Conservation (phyloP, 2,888 invertebrate genomes). For the Idaea aversata region DNA sequence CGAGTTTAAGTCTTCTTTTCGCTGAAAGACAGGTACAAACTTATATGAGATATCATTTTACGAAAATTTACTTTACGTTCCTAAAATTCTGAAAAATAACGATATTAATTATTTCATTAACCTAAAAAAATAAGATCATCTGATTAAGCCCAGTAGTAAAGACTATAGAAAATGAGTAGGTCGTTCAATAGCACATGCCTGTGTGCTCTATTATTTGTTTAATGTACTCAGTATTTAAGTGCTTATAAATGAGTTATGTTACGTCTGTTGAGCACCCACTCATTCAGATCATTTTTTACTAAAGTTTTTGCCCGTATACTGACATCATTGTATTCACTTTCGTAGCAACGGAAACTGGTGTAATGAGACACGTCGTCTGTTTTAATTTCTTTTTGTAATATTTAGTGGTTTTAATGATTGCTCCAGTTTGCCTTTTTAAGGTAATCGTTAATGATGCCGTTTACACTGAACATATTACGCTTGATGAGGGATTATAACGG, state of each 20-base stretch:
- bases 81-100: no score
- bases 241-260: conserved; percentile 44
- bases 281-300: conserved; percentile 69
- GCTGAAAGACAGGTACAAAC: no score
- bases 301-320: conserved; percentile 62
- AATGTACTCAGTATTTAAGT: conserved; percentile 24
- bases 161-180: no score
- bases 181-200: no score
- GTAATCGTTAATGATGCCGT: conserved; percentile 77
- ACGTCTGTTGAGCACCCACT: conserved; percentile 56
- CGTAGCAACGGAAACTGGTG: conserved; percentile 75
- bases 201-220: no score
- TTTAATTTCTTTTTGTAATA: conserved; percentile 71
- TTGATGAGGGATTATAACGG: conserved; percentile 76
- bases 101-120: no score
- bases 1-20: no score
- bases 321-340: conserved; percentile 76
- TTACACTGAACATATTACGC: conserved; percentile 70
- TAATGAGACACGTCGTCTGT: conserved; percentile 68
- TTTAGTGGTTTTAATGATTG: conserved; percentile 76
- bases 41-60: no score
- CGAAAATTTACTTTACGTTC: no score
- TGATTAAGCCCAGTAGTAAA: no score
- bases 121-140: no score
- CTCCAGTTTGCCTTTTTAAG: conserved; percentile 77